These are phyloP conservation scores for Acinonyx jubatus DNA, from an alignment of 2,113 vertebrate species.

Conservation along the genomic window DNA sequence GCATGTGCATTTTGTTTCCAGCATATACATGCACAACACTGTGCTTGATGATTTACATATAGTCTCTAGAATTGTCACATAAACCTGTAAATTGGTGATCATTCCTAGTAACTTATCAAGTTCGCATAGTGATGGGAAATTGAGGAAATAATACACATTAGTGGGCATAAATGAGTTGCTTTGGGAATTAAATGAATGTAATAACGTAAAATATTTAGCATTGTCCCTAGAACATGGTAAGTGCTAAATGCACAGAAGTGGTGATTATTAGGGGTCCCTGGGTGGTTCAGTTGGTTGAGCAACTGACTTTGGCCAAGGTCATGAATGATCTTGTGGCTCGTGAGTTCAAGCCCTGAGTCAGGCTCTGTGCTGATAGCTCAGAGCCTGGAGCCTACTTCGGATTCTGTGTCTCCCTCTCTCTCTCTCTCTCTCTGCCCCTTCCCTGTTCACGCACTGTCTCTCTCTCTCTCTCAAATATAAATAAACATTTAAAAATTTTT, in stretches of 20 bases:
- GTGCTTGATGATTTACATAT: background rate
- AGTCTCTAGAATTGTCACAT: background rate
- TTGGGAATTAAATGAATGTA: background rate
- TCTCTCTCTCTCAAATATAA: too few species aligned
- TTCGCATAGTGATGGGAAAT: background rate
- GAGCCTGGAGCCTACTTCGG: too few species aligned
- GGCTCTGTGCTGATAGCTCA: too few species aligned
- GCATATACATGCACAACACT: background rate
- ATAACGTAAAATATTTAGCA: slow-evolving; percentile 4
- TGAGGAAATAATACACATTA: background rate
- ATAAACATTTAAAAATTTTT: too few species aligned
- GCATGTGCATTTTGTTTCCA: background rate
- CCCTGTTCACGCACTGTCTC: too few species aligned
- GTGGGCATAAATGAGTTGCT: background rate
- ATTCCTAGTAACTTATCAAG: background rate
- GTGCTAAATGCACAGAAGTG: background rate
- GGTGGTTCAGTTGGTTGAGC: too few species aligned
- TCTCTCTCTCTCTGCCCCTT: too few species aligned
- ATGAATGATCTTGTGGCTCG: too few species aligned
- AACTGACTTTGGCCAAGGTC: too few species aligned
- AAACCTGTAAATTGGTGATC: background rate
- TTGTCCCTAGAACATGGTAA: background rate
- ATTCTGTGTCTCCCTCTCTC: too few species aligned
- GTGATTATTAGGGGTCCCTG: background rate
- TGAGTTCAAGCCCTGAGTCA: too few species aligned